Evolutionary conservation across 2,113 vertebrate species (phyloP).

Genomic region (Crypturellus undulatus): DNA sequence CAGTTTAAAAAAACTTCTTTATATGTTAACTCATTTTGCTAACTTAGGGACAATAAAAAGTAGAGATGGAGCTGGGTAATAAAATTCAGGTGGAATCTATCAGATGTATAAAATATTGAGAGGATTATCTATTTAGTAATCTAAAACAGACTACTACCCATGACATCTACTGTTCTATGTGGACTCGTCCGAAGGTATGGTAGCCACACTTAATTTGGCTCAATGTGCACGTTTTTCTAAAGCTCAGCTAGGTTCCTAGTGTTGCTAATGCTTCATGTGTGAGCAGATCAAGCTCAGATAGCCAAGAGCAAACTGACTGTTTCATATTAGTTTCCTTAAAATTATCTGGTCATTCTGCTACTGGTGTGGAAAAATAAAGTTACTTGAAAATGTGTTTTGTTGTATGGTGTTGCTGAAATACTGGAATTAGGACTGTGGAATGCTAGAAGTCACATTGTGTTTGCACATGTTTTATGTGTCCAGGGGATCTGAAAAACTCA

Average conservation of each 20-base stretch:
- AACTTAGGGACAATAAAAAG: not conserved
- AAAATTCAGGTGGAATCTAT: not conserved
- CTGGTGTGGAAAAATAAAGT: not conserved
- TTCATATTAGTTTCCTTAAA: not conserved
- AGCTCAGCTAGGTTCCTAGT: not conserved
- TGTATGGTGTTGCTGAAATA: not conserved
- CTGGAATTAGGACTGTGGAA: not conserved
- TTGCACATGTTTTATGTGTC: not conserved
- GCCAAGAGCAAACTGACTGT: not conserved
- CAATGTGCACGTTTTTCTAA: not conserved
- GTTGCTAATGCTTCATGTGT: not conserved
- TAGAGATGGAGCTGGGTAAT: not conserved
- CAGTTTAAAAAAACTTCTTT: not conserved
- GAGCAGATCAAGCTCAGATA: not conserved
- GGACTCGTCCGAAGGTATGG: not conserved
- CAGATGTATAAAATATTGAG: not conserved
- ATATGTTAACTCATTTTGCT: not conserved
- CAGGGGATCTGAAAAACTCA: constrained; percentile 68
- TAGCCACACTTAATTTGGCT: not conserved
- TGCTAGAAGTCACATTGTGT: not conserved
- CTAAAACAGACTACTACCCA: not conserved
- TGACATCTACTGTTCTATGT: not conserved
- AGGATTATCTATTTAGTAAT: not conserved
- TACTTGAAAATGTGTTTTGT: not conserved
- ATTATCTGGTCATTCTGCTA: not conserved